A percentile compares a stretch with the other conserved stretches of the same genome.
Evolutionary conservation across 2,797 vertebrate species (phyloP).

Genomic region (Acipenser oxyrinchus): DNA sequence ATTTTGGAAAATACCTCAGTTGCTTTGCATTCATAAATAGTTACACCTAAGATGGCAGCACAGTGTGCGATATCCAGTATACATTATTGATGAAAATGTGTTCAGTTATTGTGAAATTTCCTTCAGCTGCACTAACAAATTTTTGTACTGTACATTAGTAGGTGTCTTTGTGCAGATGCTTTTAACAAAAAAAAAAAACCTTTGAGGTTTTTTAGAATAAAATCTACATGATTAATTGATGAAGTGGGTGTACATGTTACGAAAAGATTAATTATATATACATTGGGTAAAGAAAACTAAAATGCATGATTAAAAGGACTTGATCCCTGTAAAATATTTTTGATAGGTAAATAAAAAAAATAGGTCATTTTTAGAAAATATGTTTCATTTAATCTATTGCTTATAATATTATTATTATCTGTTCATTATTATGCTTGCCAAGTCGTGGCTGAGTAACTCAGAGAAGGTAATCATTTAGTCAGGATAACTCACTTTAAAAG

Average conservation of each 20-base stretch:
- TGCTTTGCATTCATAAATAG: too few relatives aligned
- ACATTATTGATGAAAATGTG: too few relatives aligned
- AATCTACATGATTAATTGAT: constrained; percentile 16
- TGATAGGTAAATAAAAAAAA: not conserved
- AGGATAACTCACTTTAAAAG: too few relatives aligned
- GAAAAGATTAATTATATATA: constrained; percentile 17
- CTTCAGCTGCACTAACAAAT: not conserved
- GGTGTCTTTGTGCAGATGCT: not conserved
- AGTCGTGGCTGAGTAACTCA: too few relatives aligned
- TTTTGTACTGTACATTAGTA: not conserved
- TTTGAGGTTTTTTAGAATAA: constrained; percentile 7
- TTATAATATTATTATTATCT: too few relatives aligned
- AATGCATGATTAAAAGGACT: constrained; percentile 11
- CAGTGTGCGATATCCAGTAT: too few relatives aligned
- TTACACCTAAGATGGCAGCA: too few relatives aligned
- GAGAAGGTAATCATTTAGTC: too few relatives aligned
- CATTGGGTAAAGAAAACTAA: constrained; percentile 9
- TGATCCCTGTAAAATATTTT: not conserved
- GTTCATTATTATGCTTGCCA: too few relatives aligned
- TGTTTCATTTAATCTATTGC: too few relatives aligned
- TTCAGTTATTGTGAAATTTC: not conserved
- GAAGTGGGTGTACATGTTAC: constrained; percentile 12
- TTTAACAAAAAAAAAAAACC: not conserved
- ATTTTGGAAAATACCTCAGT: too few relatives aligned
- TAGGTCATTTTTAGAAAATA: too few relatives aligned